phyloP scores from a whole-genome alignment of 2,888 invertebrate genomes.

The Diloba caeruleocephala region DNA sequence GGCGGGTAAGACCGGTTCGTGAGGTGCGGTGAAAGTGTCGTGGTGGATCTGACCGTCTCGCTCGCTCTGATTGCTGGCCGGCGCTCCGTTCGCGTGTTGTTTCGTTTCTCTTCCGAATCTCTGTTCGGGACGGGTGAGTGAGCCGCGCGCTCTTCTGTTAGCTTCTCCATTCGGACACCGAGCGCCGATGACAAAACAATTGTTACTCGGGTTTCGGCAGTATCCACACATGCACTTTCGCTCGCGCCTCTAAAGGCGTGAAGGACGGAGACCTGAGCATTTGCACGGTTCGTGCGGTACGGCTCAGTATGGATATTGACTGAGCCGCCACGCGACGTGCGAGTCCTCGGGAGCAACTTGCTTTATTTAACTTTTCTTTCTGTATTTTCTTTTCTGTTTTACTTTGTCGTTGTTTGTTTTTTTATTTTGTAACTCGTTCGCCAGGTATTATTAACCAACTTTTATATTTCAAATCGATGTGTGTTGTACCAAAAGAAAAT shows the following conservation, averaged over 20 bases:
- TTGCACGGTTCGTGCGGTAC: conserved; percentile 90
- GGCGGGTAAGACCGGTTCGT: conserved; percentile 74
- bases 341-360: conserved; percentile 31
- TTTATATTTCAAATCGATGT: no score
- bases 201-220: conserved; percentile 75
- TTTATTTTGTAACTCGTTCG: conserved; percentile 2
- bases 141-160: conserved; percentile 60
- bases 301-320: no score
- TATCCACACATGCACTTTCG: conserved; percentile 86
- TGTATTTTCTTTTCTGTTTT: conserved; percentile 16
- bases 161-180: conserved; percentile 55
- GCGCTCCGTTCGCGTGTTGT: conserved; percentile 50
- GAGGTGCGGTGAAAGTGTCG: conserved; percentile 83
- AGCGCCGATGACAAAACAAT: conserved; percentile 65
- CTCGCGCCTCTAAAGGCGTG: conserved; percentile 73
- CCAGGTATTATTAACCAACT: conserved; percentile 12
- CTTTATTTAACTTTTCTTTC: conserved; percentile 33
- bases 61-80: conserved; percentile 59
- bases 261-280: conserved; percentile 36
- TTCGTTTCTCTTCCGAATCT: conserved; percentile 56
- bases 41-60: conserved; percentile 59
- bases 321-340: conserved; percentile 18
- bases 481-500: no score
- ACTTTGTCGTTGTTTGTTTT: not conserved
- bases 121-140: conserved; percentile 72